Base-by-base conservation (phyloP, 1,140 invertebrate species). In the Nylanderia fulva region DNA sequence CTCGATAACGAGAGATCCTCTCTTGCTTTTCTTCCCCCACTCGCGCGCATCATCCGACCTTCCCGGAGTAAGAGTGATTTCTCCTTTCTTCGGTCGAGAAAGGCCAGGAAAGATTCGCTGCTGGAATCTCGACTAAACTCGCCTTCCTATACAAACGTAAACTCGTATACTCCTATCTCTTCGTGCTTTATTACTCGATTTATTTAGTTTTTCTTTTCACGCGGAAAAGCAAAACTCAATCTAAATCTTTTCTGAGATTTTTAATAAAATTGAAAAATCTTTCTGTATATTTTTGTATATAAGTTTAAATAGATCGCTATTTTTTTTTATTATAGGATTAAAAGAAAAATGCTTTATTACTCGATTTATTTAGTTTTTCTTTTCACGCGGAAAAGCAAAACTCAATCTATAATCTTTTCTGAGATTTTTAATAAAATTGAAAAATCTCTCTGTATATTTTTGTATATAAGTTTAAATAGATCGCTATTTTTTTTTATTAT, bases 71-170 rank as follows among this genome's bases (percentile, higher is more conserved):
- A 88, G 74, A 88, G 79, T 86, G 88, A 86, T 90, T 88, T 87
- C 83, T 88, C 89, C 84, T 90, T 90, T 90, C 82, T 88, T 86
- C 66, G 66, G n/a, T 45, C 54, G 77, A 58, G 77, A 82, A 82
- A 82, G 77, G 66, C 66, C 77, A 27, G 63, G 45, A 56, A 80
- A 82, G 77, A 71, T 82, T 72, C 77, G 77, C 77, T 13, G 52
- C 79, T 79, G 68, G 84, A 90, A 88, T 87, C 88, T 45, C 76
- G 54, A 63, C 74, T 48, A 68, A 48, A 54, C 56, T 77, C 8
- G 82, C 45, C 58, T 68, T 68, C 56, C 63, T 48, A n/a, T n/a
- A 48, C 45, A 7, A 80, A 69, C 36, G 11, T 13, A 36, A 27
- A 45, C 54, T 85, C n/a, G n/a, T n/a, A n/a, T n/a, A n/a, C n/a